A percentile compares a stretch with the other conserved stretches of the same genome.
Conservation (phyloP, 2,113 vertebrate species). For the Corythornis vintsioides region DNA sequence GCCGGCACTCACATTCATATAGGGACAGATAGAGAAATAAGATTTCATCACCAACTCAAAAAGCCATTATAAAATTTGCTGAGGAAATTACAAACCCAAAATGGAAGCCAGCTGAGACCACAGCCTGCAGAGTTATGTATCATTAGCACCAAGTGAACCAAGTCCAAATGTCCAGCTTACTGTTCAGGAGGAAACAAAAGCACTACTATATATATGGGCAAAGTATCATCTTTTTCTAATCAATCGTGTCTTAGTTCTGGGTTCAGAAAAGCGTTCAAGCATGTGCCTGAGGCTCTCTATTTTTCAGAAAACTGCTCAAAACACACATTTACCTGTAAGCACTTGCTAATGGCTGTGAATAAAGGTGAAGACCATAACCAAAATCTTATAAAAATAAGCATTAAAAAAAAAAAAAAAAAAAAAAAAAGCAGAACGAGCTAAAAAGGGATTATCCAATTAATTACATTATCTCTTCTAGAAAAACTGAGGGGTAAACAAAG, state of each 20-base stretch:
- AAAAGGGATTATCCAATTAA: too few species aligned
- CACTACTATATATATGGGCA: slow-evolving; percentile 19
- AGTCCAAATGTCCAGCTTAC: slow-evolving; percentile 58
- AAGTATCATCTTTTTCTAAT: slow-evolving; percentile 55
- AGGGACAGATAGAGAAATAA: not conserved
- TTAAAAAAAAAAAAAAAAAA: not conserved
- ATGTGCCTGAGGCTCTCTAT: not conserved
- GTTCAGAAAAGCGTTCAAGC: slow-evolving; percentile 36
- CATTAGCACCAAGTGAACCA: slow-evolving; percentile 57
- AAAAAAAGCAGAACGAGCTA: too few species aligned
- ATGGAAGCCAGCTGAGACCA: slow-evolving; percentile 60
- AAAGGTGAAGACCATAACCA: not conserved
- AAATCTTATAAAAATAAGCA: not conserved
- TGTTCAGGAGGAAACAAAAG: slow-evolving; percentile 50
- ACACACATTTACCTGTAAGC: not conserved
- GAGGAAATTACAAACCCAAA: slow-evolving; percentile 52
- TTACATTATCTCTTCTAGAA: too few species aligned
- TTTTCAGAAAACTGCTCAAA: slow-evolving; percentile 9
- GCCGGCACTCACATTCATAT: not conserved
- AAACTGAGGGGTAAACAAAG: too few species aligned
- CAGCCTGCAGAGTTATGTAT: slow-evolving; percentile 37
- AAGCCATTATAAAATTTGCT: slow-evolving; percentile 55
- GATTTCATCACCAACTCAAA: slow-evolving; percentile 42
- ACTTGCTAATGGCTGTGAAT: slow-evolving; percentile 15
- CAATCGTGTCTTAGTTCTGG: not conserved